Evolutionary conservation across 2,888 invertebrate genomes (phyloP).

Genomic region (Drosophila austrosaltans): DNA sequence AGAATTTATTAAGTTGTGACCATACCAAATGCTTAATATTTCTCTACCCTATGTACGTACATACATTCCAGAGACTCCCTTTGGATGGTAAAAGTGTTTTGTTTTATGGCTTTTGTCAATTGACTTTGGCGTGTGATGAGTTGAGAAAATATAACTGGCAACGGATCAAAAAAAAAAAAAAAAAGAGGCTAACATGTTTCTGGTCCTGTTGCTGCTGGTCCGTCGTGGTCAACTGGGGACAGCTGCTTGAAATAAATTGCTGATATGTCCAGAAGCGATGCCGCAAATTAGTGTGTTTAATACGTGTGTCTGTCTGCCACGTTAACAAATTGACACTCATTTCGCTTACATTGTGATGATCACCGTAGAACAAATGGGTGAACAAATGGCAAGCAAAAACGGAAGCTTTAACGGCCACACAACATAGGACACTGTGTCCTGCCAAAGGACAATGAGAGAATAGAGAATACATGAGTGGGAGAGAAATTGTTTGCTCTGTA

Average conservation of each 20-base stretch:
- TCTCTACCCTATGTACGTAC: no score
- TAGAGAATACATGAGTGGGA: neutral
- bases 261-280: conserved; percentile 79
- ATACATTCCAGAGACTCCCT: no score
- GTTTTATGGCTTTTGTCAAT: conserved; percentile 68
- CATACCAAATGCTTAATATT: no score
- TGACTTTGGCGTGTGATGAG: conserved; percentile 50
- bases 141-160: conserved; percentile 46
- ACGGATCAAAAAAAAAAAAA: conserved; percentile 54
- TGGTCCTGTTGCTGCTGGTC: neutral
- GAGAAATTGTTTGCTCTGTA: conserved; percentile 2
- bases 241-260: conserved; percentile 78
- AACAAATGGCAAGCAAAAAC: conserved; percentile 42
- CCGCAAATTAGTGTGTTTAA: conserved; percentile 79
- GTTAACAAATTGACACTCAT: conserved; percentile 76
- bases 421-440: neutral
- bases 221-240: conserved; percentile 43
- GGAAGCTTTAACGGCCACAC: conserved; percentile 15
- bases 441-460: neutral
- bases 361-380: conserved; percentile 76
- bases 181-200: conserved; percentile 10
- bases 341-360: conserved; percentile 76
- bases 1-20: no score
- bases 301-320: conserved; percentile 62
- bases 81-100: conserved; percentile 29